Percentiles rank a stretch among this genome's conserved stretches.
Evolutionary conservation across 2,113 vertebrate species (phyloP).

Genomic region (Callopanchax toddi): DNA sequence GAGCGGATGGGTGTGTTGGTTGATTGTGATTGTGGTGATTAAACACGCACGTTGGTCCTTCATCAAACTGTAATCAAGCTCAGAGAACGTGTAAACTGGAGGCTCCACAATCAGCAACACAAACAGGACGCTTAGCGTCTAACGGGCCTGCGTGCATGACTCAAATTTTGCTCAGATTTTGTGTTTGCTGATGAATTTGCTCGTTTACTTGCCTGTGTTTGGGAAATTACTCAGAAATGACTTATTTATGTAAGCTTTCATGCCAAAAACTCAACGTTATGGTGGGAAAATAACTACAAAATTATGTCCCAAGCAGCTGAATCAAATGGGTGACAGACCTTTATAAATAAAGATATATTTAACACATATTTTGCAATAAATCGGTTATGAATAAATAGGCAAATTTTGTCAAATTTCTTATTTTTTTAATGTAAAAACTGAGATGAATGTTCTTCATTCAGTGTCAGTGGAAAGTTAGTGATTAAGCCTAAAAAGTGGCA

Average conservation of each 20-base stretch:
- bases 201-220: neutral
- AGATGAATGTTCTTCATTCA: too few relatives aligned
- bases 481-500: too few relatives aligned
- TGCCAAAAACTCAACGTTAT: neutral
- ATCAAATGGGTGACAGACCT: too few relatives aligned
- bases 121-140: slow-evolving; percentile 24
- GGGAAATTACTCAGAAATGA: neutral
- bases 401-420: too few relatives aligned
- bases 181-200: neutral
- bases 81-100: slow-evolving; percentile 36
- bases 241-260: neutral
- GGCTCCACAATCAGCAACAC: slow-evolving; percentile 41
- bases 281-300: neutral
- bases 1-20: slow-evolving; percentile 59
- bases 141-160: neutral
- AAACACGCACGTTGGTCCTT: slow-evolving; percentile 30
- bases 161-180: slow-evolving; percentile 6
- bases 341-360: neutral
- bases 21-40: slow-evolving; percentile 62
- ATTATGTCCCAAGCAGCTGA: too few relatives aligned
- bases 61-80: slow-evolving; percentile 63
- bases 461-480: too few relatives aligned
- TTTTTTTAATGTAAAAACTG: too few relatives aligned
- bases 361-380: neutral
- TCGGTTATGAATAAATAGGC: too few relatives aligned